Base-by-base conservation (phyloP, 2,888 invertebrate genomes). In the Drosophila helvetica region DNA sequence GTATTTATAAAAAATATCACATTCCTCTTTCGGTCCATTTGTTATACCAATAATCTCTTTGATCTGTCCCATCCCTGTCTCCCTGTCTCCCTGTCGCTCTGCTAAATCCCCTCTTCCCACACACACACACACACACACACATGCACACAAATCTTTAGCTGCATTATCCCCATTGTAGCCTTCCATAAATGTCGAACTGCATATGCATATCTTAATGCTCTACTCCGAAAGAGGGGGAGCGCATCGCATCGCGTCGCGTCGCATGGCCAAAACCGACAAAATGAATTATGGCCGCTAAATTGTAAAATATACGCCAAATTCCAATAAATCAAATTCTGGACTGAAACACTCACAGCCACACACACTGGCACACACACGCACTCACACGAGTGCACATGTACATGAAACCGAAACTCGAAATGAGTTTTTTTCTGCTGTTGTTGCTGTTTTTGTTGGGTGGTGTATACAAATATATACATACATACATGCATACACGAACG, bases 241-340 rank as follows among this genome's bases (percentile, higher is more conserved):
- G 15, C 38, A 15, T 7, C 38, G 38, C 38, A 38, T 3, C 30
- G 30, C 33, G 12, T 15, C 76, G 78, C 75, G 83, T 75, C 66
- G 73, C 22, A 22, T 22, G 22, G 27, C 67, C 70, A 77, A 82
- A 84, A 86, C 86, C 84, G 79, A 86, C 86, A 80, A 86, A 86
- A 85, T 85, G 85, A 85, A 86, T 88, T 88, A 85, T 88, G 76
- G 86, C 86, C 85, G 85, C 85, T 86, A 85, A 85, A 85, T 88
- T 85, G 85, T 88, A 88, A 85, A 88, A 88, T 85, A 88, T 85
- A 88, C 73, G 88, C 77, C 77, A 79, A 86, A 86, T 83, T 85
- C 78, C 84, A 75, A 85, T 88, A 85, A 85, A 85, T 85, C 85
- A 85, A 86, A 88, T 74, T 79, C 68, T 51, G 53, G 68, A 70